A percentile compares a stretch with the other conserved stretches of the same genome.
These are phyloP conservation scores for Brachionus paranguensis DNA, from an alignment of 1,140 invertebrate species.

Conservation along the genomic window DNA sequence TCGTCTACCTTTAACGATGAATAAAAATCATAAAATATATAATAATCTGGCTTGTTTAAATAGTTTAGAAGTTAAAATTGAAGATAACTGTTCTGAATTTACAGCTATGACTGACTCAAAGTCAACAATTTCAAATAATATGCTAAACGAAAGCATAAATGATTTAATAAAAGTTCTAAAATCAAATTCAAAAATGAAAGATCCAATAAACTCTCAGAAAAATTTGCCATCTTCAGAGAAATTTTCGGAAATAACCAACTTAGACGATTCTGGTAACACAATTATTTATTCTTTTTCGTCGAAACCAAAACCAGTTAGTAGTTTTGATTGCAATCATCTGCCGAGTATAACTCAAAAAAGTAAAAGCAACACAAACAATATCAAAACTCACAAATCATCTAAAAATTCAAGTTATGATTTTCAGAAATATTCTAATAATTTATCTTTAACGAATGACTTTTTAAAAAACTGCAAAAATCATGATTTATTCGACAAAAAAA, in stretches of 20 bases:
- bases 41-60: neutral
- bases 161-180: slow-evolving; percentile 13
- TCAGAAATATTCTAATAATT: neutral
- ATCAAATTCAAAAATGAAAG: neutral
- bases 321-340: neutral
- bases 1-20: neutral
- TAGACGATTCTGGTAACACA: slow-evolving; percentile 17
- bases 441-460: neutral
- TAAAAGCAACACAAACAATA: neutral
- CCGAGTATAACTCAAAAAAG: neutral
- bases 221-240: neutral
- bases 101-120: neutral
- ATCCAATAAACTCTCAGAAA: neutral
- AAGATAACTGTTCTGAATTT: neutral
- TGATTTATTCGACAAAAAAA: neutral
- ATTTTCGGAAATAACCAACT: neutral
- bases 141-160: neutral
- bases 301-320: slow-evolving; percentile 19
- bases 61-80: neutral
- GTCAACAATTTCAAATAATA: neutral
- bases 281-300: slow-evolving; percentile 31
- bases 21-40: neutral
- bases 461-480: neutral
- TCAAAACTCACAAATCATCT: neutral
- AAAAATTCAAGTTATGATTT: neutral